Evolutionary conservation across 2,113 vertebrate species (phyloP).

Genomic region (Pteronura brasiliensis): DNA sequence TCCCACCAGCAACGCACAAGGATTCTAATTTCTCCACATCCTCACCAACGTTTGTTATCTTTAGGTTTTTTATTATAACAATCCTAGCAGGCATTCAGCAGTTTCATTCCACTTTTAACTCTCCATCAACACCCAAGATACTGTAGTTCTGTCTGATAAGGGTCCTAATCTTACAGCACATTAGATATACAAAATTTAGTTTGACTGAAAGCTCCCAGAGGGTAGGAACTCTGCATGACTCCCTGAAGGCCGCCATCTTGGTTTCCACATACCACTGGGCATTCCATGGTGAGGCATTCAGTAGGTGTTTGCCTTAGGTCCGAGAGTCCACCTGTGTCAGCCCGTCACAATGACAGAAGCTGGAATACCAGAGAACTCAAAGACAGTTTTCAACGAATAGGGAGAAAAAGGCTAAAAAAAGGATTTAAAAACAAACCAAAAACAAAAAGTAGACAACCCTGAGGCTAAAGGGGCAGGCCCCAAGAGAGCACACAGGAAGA

Average conservation of each 20-base stretch:
- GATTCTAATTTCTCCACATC: background rate
- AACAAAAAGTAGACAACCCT: background rate
- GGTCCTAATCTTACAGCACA: background rate
- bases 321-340: too few species aligned
- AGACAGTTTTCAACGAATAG: background rate
- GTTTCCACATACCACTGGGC: accelerated
- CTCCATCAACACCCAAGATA: background rate
- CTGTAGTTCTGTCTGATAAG: background rate
- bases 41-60: background rate
- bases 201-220: background rate
- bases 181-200: too few species aligned
- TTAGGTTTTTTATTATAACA: background rate
- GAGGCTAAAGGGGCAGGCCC: background rate
- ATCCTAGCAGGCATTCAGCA: background rate
- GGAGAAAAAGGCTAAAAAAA: background rate
- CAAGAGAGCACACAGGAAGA: background rate
- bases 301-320: background rate
- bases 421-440: background rate
- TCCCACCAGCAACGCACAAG: background rate
- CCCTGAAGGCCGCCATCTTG: background rate
- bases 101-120: background rate
- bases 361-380: background rate
- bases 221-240: accelerated
- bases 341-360: too few species aligned
- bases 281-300: accelerated